A percentile compares a stretch with the other conserved stretches of the same genome.
These are phyloP conservation scores for Chelon labrosus DNA, from an alignment of 2,797 vertebrate genomes.

Conservation along the genomic window DNA sequence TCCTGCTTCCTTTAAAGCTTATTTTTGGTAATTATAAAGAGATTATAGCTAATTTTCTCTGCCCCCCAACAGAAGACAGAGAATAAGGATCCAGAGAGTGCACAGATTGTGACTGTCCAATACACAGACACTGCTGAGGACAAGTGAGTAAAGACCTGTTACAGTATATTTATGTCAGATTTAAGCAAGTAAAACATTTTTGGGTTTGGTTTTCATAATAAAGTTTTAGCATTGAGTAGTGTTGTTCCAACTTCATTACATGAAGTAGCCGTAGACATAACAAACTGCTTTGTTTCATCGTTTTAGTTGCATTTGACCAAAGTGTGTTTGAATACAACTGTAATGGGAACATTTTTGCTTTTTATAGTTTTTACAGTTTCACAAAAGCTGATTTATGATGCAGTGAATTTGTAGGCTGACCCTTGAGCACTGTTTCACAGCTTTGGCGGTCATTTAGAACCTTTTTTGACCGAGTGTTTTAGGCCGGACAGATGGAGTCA, in stretches of 20 bases:
- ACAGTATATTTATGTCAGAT: background rate
- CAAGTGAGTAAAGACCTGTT: conserved; percentile 84
- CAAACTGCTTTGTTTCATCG: conserved; percentile 17
- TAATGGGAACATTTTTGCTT: conserved; percentile 5
- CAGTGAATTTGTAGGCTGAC: conserved; percentile 30
- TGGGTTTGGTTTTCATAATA: background rate
- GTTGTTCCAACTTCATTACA: background rate
- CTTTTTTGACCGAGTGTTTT: conserved; percentile 14
- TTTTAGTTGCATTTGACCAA: conserved; percentile 14
- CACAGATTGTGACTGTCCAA: conserved; percentile 90
- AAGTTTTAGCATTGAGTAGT: background rate
- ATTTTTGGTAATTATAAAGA: conserved; percentile 27
- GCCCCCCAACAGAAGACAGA: conserved; percentile 82
- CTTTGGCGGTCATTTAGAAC: conserved; percentile 17
- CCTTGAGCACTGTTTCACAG: conserved; percentile 13
- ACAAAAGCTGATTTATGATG: conserved; percentile 18
- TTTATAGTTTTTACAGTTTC: conserved; percentile 18
- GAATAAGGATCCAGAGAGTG: conserved; percentile 81
- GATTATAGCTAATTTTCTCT: conserved; percentile 3
- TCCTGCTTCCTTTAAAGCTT: background rate
- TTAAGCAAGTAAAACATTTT: background rate
- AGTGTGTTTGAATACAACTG: conserved; percentile 9
- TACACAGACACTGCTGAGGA: conserved; percentile 87
- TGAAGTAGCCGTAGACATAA: conserved; percentile 36
- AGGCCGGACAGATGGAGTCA: conserved; percentile 43